A percentile compares a stretch with the other conserved stretches of the same genome.
These are phyloP conservation scores for Cyphotilapia sp. DNA, from an alignment of 2,113 vertebrate species.

Conservation along the genomic window DNA sequence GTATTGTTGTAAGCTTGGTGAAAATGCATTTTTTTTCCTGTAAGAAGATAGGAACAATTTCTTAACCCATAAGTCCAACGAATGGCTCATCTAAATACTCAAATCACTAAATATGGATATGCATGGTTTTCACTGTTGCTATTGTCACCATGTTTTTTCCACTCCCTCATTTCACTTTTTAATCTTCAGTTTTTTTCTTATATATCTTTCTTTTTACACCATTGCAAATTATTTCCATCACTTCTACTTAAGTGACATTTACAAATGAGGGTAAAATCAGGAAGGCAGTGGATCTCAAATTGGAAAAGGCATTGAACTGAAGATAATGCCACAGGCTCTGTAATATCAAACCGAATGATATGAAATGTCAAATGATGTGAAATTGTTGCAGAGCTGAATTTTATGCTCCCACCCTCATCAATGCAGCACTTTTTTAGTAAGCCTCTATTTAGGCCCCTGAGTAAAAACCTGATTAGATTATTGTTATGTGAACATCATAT, in stretches of 20 bases:
- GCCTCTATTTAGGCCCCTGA: not conserved
- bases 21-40: not conserved
- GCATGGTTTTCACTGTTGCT: not conserved
- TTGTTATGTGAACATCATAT: not conserved
- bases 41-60: not conserved
- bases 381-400: conserved; percentile 47
- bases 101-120: not conserved
- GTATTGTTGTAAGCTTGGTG: not conserved
- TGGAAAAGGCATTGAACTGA: conserved; percentile 68
- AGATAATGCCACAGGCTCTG: conserved; percentile 65
- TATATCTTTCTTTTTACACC: conserved; percentile 14
- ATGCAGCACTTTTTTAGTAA: conserved; percentile 29
- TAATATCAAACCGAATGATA: conserved; percentile 69
- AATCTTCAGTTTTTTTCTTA: not conserved
- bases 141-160: not conserved
- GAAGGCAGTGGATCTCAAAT: conserved; percentile 61
- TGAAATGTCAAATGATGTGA: conserved; percentile 73
- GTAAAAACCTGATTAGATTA: not conserved
- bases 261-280: conserved; percentile 69
- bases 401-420: conserved; percentile 44
- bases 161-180: not conserved
- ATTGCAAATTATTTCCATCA: conserved; percentile 61
- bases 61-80: not conserved
- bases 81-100: not conserved
- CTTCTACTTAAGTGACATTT: conserved; percentile 71